Base-by-base conservation (phyloP, 2,797 vertebrate genomes). In the Apogon hyalosoma region DNA sequence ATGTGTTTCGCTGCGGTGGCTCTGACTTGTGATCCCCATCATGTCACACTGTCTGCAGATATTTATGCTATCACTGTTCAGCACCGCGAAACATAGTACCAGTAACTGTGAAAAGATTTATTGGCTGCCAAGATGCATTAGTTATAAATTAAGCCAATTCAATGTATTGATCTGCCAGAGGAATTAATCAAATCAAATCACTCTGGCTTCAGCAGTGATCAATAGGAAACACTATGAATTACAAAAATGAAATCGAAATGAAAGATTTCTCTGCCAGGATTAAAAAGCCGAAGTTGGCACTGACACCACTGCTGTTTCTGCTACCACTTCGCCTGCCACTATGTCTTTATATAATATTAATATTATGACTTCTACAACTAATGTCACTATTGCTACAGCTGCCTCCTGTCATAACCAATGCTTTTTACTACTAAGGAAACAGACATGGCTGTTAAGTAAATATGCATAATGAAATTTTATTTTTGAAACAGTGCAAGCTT, bases 211-310 rank as follows among this genome's bases (percentile, higher is more conserved):
- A 43, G 73, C 24, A 47, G n/a, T 21, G 63, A 61, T 72, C 12
- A 9, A 7, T 58, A 7, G 39, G 24, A 68, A 76, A 76, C 55
- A 47, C 51, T 75, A 53, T 57, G 46, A 70, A 66, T 60, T 46
- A 42, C 45, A 80, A 45, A 58, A 58, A 72, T 79, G 40, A 78
- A 63, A 73, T 24, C 39, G 42, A 79, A 74, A 69, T 80, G 12
- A 69, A 71, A 58, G 21, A 19, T 33, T 74, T 2, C 15, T 75
- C 72, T 62, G 45, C 43, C 63, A 59, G 49, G 24, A 75, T 55
- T 76, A 15, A 74, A 69, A 60, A 51, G n/a, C n/a, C 33, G 38
- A 70, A 73, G 61, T 69, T 79, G 62, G 47, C 46, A 43, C 24
- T 43, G 8, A 68, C 33, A 53, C 53, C 54, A 36, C 15, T 51